phyloP scores from a whole-genome alignment of 2,888 invertebrate genomes.

The Holacanthella duospinosa region DNA sequence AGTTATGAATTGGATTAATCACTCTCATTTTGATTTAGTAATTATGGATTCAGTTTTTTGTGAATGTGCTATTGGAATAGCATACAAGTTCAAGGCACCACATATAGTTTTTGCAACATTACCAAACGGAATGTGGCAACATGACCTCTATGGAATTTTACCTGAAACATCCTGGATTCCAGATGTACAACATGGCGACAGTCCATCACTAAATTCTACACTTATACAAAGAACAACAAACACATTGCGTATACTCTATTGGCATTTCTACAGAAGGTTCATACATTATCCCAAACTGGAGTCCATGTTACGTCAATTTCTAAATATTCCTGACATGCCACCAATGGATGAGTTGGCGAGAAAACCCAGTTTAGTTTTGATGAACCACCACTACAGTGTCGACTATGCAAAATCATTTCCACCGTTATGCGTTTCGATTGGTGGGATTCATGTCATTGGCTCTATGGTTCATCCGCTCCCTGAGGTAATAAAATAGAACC shows the following conservation, averaged over 20 bases:
- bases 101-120: conserved; percentile 11
- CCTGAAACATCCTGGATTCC: not conserved
- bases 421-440: not conserved
- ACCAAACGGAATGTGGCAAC: not conserved
- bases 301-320: not conserved
- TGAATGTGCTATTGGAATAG: conserved; percentile 21
- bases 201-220: no score
- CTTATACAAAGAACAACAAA: not conserved
- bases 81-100: conserved; percentile 17
- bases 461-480: not conserved
- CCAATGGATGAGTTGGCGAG: not conserved
- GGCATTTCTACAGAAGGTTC: not conserved
- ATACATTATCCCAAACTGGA: not conserved
- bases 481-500: not conserved
- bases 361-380: not conserved
- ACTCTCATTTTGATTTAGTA: not conserved
- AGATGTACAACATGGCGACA: no score
- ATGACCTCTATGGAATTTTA: not conserved
- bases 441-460: not conserved
- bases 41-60: not conserved
- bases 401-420: not conserved
- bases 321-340: not conserved
- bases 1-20: conserved; percentile 6
- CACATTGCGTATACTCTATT: not conserved
- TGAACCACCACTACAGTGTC: not conserved